These are phyloP conservation scores for Tachina grossa DNA, from an alignment of 2,888 invertebrate genomes.

Conservation along the genomic window DNA sequence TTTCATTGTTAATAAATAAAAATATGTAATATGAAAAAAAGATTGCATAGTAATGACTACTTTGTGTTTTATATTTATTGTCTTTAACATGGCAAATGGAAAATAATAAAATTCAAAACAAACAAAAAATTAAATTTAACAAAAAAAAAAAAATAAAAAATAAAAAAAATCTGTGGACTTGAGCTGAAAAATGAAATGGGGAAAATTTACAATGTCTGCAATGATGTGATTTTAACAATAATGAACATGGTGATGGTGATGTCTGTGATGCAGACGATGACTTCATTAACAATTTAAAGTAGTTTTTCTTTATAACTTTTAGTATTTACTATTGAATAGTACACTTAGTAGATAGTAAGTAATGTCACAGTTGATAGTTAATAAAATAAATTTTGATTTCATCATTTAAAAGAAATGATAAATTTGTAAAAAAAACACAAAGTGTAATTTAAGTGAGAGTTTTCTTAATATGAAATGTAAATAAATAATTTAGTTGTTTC, in stretches of 20 bases:
- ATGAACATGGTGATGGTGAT: constrained; percentile 42
- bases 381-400: constrained; percentile 40
- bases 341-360: background rate
- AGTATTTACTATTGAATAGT: constrained; percentile 28
- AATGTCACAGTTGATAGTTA: constrained; percentile 13
- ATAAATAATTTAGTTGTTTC: background rate
- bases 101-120: constrained; percentile 26
- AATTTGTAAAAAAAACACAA: background rate
- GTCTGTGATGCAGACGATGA: constrained; percentile 54
- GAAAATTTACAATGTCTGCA: constrained; percentile 62
- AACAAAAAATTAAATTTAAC: background rate
- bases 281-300: constrained; percentile 58
- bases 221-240: constrained; percentile 54
- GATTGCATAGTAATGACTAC: constrained; percentile 54
- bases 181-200: constrained; percentile 42
- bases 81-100: constrained; percentile 44
- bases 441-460: background rate
- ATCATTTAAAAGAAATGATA: constrained; percentile 29
- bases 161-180: constrained; percentile 17
- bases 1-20: constrained; percentile 59
- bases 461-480: background rate
- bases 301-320: constrained; percentile 8
- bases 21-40: constrained; percentile 20
- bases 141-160: background rate
- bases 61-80: constrained; percentile 48